These are phyloP conservation scores for Tetramorium alpestre DNA, from an alignment of 1,140 invertebrate species.

Conservation along the genomic window DNA sequence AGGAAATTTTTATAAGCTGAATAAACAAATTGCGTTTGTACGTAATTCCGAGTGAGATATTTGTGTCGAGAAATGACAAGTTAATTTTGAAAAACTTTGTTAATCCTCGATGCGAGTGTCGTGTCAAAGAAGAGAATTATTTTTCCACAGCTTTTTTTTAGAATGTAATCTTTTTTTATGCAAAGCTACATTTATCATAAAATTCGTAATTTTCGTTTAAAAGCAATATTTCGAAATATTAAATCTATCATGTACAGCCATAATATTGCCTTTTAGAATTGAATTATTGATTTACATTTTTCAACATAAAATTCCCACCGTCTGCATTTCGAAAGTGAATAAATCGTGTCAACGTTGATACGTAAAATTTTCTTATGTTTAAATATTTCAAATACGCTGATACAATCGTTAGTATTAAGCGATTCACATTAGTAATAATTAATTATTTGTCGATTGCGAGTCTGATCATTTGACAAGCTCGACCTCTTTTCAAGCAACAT, in stretches of 20 bases:
- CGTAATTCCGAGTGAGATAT: background rate
- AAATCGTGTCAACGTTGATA: background rate
- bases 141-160: background rate
- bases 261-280: background rate
- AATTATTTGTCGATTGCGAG: background rate
- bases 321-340: background rate
- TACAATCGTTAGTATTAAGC: slow-evolving; percentile 10
- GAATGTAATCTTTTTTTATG: background rate
- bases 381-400: background rate
- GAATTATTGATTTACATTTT: background rate
- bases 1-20: background rate
- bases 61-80: slow-evolving; percentile 79
- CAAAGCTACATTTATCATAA: background rate
- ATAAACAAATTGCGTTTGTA: background rate
- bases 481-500: background rate
- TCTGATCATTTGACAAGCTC: slow-evolving; percentile 8
- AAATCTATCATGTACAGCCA: background rate
- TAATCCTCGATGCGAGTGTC: background rate
- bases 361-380: background rate
- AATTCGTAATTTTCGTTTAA: background rate
- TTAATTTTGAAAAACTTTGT: background rate
- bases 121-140: background rate
- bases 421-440: slow-evolving; percentile 4
- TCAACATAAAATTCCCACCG: background rate
- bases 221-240: background rate